Evolutionary conservation across 1,140 invertebrate genomes (phyloP), one percentile per base, ranked within the genome.

Genomic region (Drosophila serrata): DNA sequence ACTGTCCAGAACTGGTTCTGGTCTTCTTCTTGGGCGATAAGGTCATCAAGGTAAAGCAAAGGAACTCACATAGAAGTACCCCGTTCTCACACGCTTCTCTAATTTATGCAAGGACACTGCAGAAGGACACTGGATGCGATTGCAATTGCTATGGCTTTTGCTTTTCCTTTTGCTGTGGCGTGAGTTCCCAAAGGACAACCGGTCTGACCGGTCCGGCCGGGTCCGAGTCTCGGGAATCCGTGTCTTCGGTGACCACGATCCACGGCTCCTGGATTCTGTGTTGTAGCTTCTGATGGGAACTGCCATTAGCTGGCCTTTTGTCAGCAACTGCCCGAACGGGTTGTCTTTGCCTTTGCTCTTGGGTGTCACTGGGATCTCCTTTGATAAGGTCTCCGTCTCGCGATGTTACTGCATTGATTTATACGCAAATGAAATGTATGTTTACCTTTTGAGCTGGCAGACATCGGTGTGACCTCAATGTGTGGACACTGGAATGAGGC

Each of bases 71-170:
- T 35, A 31, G 49, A 53, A 22, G 33, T 37, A 55, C 51, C 51
- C 51, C 51, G 81, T 88, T 88, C 84, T 85, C 85, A 90, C 85
- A 88, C 85, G 55, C 33, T 70, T 64, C 31, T n/a, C 49, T 91
- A 91, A 91, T 91, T 86, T 91, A 91, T 91, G 90, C 86, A 91
- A 91, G 90, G 90, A 91, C 90, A 91, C 81, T 91, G 90, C 90
- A 86, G 91, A 91, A 91, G 90, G 90, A 91, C 90, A 91, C 82
- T 84, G 76, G 31, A 51, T 33, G 61, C 57, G 62, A 67, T 58
- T 65, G 49, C 49, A 64, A 24, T 69, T 69, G 63, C 82, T 35
- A 6, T 61, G 24, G 61, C 58, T 62, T 3, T 11, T 43, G 29
- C 39, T 37, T 3, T 11, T 43, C 22, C 39, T 37, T 12, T 33